A percentile compares a stretch with the other conserved stretches of the same genome.
Evolutionary conservation across 2,888 invertebrate genomes (phyloP).

Genomic region (Polydrusus pterygomalis): DNA sequence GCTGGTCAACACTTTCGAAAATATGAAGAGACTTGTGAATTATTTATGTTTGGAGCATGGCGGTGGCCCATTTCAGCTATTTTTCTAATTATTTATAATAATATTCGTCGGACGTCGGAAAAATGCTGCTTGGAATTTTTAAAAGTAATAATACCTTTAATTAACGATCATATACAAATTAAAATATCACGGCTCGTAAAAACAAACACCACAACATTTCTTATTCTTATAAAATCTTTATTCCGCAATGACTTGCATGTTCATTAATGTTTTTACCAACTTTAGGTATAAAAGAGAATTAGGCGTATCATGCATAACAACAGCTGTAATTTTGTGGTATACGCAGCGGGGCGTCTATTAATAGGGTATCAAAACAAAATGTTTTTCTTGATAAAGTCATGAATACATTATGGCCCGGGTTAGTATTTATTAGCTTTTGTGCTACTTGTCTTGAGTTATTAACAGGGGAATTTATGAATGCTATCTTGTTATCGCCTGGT

Average conservation of each 20-base stretch:
- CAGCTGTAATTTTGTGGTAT: constrained; percentile 36
- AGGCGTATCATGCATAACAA: constrained; percentile 37
- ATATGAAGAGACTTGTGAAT: too few relatives aligned
- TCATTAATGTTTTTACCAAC: constrained; percentile 32
- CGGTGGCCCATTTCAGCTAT: too few relatives aligned
- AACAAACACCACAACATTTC: neutral
- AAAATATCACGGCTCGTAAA: neutral
- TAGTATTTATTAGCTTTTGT: constrained; percentile 51
- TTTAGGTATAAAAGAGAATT: constrained; percentile 38
- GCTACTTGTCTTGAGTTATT: constrained; percentile 49
- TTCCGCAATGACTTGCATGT: constrained; percentile 38
- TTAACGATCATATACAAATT: too few relatives aligned
- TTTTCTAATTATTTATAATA: too few relatives aligned
- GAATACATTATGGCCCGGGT: constrained; percentile 35
- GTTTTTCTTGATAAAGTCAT: constrained; percentile 46
- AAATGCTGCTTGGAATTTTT: too few relatives aligned
- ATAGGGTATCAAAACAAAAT: constrained; percentile 49
- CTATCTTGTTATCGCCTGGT: constrained; percentile 26
- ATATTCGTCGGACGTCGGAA: too few relatives aligned
- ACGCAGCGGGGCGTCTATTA: constrained; percentile 50
- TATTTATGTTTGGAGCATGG: too few relatives aligned
- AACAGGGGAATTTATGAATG: constrained; percentile 43
- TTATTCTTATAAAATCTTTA: constrained; percentile 13
- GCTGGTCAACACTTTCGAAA: too few relatives aligned
- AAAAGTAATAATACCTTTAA: too few relatives aligned